A percentile compares a stretch with the other conserved stretches of the same genome.
These are phyloP conservation scores for Dynastes maya DNA, from an alignment of 2,888 invertebrate genomes.

Conservation along the genomic window DNA sequence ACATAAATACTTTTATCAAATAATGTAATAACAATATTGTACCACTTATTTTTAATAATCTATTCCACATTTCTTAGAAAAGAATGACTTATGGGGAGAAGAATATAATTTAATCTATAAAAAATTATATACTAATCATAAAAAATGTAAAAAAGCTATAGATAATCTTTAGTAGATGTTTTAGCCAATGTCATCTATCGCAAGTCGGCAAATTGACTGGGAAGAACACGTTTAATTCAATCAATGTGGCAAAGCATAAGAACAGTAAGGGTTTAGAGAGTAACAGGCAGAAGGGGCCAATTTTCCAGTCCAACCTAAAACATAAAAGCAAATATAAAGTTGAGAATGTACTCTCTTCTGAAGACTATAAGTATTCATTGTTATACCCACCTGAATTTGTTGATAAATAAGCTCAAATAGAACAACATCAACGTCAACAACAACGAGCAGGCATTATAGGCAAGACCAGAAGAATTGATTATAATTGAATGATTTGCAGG, in stretches of 20 bases:
- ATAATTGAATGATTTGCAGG: slow-evolving; percentile 76
- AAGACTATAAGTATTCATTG: no score
- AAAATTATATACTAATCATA: not conserved
- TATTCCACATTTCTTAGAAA: no score
- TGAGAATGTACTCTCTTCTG: no score
- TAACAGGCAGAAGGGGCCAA: slow-evolving; percentile 79
- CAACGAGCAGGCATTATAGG: slow-evolving; percentile 83
- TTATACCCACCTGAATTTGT: slow-evolving; percentile 74
- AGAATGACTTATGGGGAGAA: no score
- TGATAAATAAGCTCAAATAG: slow-evolving; percentile 77
- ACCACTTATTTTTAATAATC: no score
- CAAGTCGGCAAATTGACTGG: slow-evolving; percentile 83
- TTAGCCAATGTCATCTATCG: slow-evolving; percentile 67
- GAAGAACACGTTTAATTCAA: slow-evolving; percentile 86
- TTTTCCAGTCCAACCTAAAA: slow-evolving; percentile 77
- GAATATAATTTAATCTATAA: not conserved
- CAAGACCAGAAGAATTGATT: slow-evolving; percentile 84
- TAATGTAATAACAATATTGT: no score
- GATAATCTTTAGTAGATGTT: not conserved
- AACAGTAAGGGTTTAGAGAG: slow-evolving; percentile 82
- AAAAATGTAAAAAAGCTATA: not conserved
- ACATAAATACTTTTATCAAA: no score
- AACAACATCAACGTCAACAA: slow-evolving; percentile 82
- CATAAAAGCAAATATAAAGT: slow-evolving; percentile 10
- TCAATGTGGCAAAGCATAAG: slow-evolving; percentile 79